Evolutionary conservation across 2,888 invertebrate genomes (phyloP).

Genomic region (Pelosia muscerda): DNA sequence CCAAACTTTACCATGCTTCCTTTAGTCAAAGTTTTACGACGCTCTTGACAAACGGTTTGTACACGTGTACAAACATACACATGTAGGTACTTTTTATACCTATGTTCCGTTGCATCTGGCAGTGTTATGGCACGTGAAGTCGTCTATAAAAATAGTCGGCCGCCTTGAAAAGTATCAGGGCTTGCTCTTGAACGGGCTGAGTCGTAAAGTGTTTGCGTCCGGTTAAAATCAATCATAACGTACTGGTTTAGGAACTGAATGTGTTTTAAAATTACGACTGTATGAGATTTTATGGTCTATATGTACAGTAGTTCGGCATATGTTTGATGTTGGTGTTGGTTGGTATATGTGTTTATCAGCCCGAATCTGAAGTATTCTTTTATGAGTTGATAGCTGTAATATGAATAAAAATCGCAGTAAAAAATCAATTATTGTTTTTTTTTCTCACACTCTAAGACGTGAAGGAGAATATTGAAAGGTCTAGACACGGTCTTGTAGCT

Average conservation of each 20-base stretch:
- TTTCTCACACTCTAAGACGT: no score
- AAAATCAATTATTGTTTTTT: no score
- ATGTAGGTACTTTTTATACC: slow-evolving; percentile 13
- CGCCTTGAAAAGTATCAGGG: slow-evolving; percentile 55
- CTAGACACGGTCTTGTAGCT: no score
- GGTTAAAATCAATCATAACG: slow-evolving; percentile 40
- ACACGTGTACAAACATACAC: slow-evolving; percentile 10
- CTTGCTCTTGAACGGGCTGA: slow-evolving; percentile 50
- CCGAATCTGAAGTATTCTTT: no score
- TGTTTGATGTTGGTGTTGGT: neutral
- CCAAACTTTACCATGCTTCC: slow-evolving; percentile 3
- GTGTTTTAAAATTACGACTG: slow-evolving; percentile 15
- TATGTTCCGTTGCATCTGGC: slow-evolving; percentile 57
- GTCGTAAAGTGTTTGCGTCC: slow-evolving; percentile 29
- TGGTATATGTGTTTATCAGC: no score
- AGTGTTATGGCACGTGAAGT: slow-evolving; percentile 51
- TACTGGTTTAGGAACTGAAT: slow-evolving; percentile 26
- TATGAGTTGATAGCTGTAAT: no score
- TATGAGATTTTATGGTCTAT: neutral
- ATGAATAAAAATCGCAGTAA: no score
- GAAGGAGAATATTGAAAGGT: no score
- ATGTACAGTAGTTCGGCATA: neutral
- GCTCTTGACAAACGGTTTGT: slow-evolving; percentile 7
- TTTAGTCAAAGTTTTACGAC: slow-evolving; percentile 15
- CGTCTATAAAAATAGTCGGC: slow-evolving; percentile 56